Conservation (phyloP, 2,113 vertebrate genomes). For the Brachyistius frenatus region DNA sequence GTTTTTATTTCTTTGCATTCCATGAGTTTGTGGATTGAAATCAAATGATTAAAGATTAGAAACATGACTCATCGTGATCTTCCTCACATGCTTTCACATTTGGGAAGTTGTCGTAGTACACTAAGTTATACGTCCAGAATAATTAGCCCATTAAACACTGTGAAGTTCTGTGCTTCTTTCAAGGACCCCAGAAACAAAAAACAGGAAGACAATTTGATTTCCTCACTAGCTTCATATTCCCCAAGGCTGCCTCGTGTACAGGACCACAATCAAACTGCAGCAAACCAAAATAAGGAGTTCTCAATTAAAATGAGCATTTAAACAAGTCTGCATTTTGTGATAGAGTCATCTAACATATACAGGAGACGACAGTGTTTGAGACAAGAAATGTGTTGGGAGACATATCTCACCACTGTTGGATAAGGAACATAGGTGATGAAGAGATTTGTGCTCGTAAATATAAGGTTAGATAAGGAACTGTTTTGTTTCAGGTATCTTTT, state of each 20-base stretch:
- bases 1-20: no score
- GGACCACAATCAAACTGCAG: neutral
- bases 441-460: neutral
- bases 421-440: conserved; percentile 17
- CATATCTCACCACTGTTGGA: conserved; percentile 19
- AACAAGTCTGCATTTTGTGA: conserved; percentile 40
- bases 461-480: neutral
- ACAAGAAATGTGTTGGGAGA: neutral
- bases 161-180: neutral
- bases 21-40: no score
- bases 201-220: conserved; percentile 30
- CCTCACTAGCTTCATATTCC: conserved; percentile 29
- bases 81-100: neutral
- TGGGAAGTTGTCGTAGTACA: neutral
- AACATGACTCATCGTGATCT: no score
- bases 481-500: neutral
- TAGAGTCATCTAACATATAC: conserved; percentile 63
- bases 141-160: neutral
- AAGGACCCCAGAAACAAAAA: conserved; percentile 1
- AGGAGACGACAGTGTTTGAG: conserved; percentile 36
- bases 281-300: conserved; percentile 42
- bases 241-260: neutral
- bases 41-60: no score
- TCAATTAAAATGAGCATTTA: conserved; percentile 68
- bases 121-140: neutral